A percentile compares a stretch with the other conserved stretches of the same genome.
These are phyloP conservation scores for Scaptodrosophila latifasciaeformis DNA, from an alignment of 2,888 invertebrate species.

Conservation along the genomic window DNA sequence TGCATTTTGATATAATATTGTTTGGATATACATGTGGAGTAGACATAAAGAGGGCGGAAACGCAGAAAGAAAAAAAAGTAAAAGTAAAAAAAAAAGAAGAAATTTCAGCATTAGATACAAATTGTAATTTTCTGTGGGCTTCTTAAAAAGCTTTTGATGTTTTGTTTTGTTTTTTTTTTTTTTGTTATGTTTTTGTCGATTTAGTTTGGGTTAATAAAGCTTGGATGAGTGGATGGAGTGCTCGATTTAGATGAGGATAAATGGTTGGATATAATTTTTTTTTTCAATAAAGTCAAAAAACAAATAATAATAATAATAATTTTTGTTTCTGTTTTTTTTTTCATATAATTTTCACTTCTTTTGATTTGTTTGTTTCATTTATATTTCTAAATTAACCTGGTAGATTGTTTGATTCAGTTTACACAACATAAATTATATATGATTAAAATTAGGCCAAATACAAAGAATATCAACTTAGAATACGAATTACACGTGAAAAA, in stretches of 20 bases:
- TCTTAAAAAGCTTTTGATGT: constrained; percentile 12
- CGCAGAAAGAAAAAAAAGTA: constrained; percentile 60
- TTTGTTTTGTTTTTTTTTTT: constrained; percentile 6
- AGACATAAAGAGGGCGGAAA: constrained; percentile 54
- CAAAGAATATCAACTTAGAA: too few relatives aligned
- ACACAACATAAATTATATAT: constrained; percentile 25
- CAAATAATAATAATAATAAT: too few relatives aligned
- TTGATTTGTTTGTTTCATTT: too few relatives aligned
- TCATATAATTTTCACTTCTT: too few relatives aligned
- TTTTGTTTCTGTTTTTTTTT: too few relatives aligned
- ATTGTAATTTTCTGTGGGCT: constrained; percentile 39
- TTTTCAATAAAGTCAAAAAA: too few relatives aligned
- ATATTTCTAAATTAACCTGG: too few relatives aligned
- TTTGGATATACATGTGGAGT: constrained; percentile 35
- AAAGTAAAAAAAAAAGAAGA: constrained; percentile 66
- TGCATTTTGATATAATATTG: constrained; percentile 18
- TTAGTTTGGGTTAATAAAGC: too few relatives aligned
- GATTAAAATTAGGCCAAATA: constrained; percentile 36
- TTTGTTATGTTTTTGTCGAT: constrained; percentile 11
- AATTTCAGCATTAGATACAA: constrained; percentile 71
- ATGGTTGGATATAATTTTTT: too few relatives aligned
- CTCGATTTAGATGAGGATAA: constrained; percentile 28
- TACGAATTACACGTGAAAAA: too few relatives aligned
- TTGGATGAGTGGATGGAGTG: constrained; percentile 36
- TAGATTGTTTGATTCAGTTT: background rate